Evolutionary conservation across 2,113 vertebrate species (phyloP).

Genomic region (Epinephelus moara): DNA sequence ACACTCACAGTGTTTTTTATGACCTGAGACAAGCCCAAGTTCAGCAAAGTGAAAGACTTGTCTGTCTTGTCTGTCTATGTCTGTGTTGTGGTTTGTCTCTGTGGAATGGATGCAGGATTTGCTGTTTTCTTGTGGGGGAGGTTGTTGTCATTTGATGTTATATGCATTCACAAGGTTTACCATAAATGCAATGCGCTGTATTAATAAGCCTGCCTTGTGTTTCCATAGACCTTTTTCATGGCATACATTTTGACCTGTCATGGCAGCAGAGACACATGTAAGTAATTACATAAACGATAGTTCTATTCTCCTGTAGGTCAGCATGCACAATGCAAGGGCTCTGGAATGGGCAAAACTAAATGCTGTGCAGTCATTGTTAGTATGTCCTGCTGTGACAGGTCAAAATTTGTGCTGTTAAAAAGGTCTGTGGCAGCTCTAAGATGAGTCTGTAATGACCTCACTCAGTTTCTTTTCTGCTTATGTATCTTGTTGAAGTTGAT

Average conservation of each 20-base stretch:
- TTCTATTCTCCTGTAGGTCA: not conserved
- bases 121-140: not conserved
- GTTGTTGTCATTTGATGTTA: not conserved
- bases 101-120: not conserved
- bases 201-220: not conserved
- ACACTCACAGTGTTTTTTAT: not conserved
- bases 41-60: not conserved
- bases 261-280: slow-evolving; percentile 12
- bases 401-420: not conserved
- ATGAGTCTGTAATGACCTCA: not conserved
- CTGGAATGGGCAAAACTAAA: not conserved
- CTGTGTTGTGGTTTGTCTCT: not conserved
- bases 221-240: not conserved
- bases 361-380: not conserved
- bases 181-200: not conserved
- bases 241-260: too few relatives aligned
- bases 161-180: not conserved
- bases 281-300: slow-evolving; percentile 20
- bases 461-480: not conserved
- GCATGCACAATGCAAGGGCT: not conserved
- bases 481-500: not conserved
- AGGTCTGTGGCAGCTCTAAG: not conserved
- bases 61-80: too few relatives aligned
- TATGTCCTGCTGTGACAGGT: not conserved
- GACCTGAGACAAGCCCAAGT: not conserved